Evolutionary conservation across 37 sponge, comb jelly and placozoan genomes (phyloP).

Genomic region (Chondrosia reniformis): DNA sequence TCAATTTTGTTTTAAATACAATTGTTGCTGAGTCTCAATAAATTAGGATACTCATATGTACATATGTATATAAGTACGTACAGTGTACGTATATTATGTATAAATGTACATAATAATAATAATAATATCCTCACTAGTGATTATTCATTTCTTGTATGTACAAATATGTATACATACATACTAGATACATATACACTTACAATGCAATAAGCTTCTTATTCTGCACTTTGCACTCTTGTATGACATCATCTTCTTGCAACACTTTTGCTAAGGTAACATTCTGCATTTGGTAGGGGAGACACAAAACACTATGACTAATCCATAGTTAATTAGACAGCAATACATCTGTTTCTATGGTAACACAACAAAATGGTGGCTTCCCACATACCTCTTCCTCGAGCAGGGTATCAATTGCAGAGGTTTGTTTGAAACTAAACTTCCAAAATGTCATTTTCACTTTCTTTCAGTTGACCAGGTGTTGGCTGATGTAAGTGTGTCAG

Average conservation of each 20-base stretch:
- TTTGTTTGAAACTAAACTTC: constrained; percentile 65
- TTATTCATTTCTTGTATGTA: neutral
- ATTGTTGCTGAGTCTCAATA: too few relatives aligned
- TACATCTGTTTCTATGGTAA: neutral
- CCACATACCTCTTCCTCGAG: constrained; percentile 68
- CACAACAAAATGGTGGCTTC: neutral
- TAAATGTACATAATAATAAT: too few relatives aligned
- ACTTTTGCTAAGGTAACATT: constrained; percentile 60
- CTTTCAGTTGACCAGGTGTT: neutral
- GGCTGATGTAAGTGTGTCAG: too few relatives aligned
- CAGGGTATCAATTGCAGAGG: constrained; percentile 77
- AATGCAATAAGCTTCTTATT: constrained; percentile 87
- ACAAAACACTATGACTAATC: neutral
- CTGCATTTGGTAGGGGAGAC: neutral
- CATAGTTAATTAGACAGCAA: neutral
- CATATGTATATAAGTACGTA: too few relatives aligned
- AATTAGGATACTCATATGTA: too few relatives aligned
- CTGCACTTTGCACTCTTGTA: constrained; percentile 85
- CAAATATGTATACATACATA: neutral
- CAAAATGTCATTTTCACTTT: constrained; percentile 66
- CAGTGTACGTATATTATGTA: too few relatives aligned
- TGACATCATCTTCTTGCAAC: constrained; percentile 83
- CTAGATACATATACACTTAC: constrained; percentile 41
- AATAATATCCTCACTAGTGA: too few relatives aligned
- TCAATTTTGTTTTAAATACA: too few relatives aligned